Evolutionary conservation across 2,113 vertebrate species (phyloP).

Genomic region (Empidonax alnorum): DNA sequence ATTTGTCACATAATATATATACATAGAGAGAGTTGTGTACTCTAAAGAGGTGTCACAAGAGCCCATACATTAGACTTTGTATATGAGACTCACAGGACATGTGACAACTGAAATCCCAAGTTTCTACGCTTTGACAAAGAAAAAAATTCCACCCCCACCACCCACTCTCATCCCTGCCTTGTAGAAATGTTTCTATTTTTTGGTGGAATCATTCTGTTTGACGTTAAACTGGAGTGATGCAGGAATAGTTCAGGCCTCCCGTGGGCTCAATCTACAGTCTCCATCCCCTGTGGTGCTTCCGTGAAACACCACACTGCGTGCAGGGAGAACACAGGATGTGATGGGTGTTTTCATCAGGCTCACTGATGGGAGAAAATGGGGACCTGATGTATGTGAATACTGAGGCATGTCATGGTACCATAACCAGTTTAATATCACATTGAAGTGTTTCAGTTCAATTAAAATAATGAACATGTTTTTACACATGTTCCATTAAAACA

Average conservation of each 20-base stretch:
- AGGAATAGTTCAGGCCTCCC: background rate
- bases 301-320: background rate
- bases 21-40: background rate
- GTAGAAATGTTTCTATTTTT: background rate
- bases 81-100: background rate
- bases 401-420: background rate
- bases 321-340: background rate
- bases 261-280: background rate
- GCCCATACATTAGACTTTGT: background rate
- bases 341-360: background rate
- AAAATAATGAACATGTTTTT: background rate
- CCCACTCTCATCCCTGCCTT: background rate
- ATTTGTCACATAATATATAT: background rate
- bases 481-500: background rate
- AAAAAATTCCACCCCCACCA: background rate
- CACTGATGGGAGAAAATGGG: background rate
- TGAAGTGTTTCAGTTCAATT: background rate
- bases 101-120: background rate
- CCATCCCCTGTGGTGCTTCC: background rate
- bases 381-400: background rate
- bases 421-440: rapidly evolving
- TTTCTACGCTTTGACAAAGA: background rate
- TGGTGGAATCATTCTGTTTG: background rate
- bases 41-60: background rate
- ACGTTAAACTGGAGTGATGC: background rate